These are phyloP conservation scores for Cerastoderma edule DNA, from an alignment of 2,888 invertebrate genomes.

Conservation along the genomic window DNA sequence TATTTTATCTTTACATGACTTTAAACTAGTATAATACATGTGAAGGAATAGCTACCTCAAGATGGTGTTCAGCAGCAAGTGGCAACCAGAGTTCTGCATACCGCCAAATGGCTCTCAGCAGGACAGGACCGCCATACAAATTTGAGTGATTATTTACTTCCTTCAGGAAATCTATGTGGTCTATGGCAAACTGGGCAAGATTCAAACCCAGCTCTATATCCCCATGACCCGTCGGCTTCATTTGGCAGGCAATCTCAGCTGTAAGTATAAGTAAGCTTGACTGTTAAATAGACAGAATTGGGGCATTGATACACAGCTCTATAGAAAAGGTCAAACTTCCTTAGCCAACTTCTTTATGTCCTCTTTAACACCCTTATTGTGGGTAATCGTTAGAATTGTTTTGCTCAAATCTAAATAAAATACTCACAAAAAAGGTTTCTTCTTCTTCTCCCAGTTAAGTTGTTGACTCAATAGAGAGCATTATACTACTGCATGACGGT, in stretches of 20 bases:
- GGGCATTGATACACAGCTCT: not conserved
- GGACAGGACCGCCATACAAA: constrained; percentile 78
- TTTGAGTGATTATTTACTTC: constrained; percentile 65
- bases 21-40: not conserved
- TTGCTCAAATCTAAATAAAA: not conserved
- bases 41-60: constrained; percentile 28
- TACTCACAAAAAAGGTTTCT: too few relatives aligned
- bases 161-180: constrained; percentile 76
- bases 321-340: not conserved
- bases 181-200: constrained; percentile 64
- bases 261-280: not conserved
- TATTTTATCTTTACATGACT: not conserved
- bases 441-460: not conserved
- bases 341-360: not conserved
- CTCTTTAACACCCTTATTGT: not conserved
- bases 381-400: not conserved
- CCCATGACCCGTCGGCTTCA: not conserved
- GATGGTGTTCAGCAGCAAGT: constrained; percentile 77
- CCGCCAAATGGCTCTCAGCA: constrained; percentile 83
- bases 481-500: not conserved
- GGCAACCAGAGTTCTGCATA: constrained; percentile 84
- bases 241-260: not conserved
- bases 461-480: not conserved
- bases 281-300: not conserved
- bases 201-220: constrained; percentile 65